These are phyloP conservation scores for Harpagifer antarcticus DNA, from an alignment of 2,797 vertebrate species.

Conservation along the genomic window DNA sequence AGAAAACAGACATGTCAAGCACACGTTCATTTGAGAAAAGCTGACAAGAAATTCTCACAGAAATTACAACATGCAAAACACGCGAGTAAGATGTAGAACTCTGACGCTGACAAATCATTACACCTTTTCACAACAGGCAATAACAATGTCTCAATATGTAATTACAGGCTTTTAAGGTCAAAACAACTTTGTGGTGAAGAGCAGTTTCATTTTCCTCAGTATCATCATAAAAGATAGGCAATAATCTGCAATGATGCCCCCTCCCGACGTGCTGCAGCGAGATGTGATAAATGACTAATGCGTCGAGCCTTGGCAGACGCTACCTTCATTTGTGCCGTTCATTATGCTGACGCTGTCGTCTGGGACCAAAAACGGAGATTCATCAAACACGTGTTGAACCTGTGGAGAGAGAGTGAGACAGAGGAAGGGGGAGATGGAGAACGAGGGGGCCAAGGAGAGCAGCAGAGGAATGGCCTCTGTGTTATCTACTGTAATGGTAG, in stretches of 20 bases:
- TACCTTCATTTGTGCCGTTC: slow-evolving; percentile 95
- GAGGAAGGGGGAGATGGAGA: slow-evolving; percentile 5
- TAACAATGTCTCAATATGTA: slow-evolving; percentile 50
- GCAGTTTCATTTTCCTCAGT: slow-evolving; percentile 48
- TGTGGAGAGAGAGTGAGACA: slow-evolving; percentile 55
- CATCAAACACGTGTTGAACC: slow-evolving; percentile 92
- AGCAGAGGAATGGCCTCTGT: slow-evolving; percentile 43
- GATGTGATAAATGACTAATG: slow-evolving; percentile 29
- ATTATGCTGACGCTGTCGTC: slow-evolving; percentile 93
- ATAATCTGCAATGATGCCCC: slow-evolving; percentile 59
- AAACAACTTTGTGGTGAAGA: slow-evolving; percentile 53
- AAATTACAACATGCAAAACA: slow-evolving; percentile 19
- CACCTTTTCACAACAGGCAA: slow-evolving; percentile 39
- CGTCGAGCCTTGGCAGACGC: slow-evolving; percentile 28
- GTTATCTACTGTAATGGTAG: slow-evolving; percentile 66
- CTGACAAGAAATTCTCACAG: slow-evolving; percentile 34
- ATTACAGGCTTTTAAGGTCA: slow-evolving; percentile 62
- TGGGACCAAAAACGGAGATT: slow-evolving; percentile 94
- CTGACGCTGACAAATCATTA: slow-evolving; percentile 70
- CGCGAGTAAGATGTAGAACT: slow-evolving; percentile 8
- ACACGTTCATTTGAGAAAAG: slow-evolving; percentile 35
- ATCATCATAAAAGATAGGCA: slow-evolving; percentile 64
- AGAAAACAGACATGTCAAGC: slow-evolving; percentile 45
- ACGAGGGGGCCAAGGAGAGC: slow-evolving; percentile 13
- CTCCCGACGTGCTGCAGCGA: slow-evolving; percentile 25